Evolutionary conservation across 1,140 invertebrate species (phyloP).

Genomic region (Diuraphis noxia): DNA sequence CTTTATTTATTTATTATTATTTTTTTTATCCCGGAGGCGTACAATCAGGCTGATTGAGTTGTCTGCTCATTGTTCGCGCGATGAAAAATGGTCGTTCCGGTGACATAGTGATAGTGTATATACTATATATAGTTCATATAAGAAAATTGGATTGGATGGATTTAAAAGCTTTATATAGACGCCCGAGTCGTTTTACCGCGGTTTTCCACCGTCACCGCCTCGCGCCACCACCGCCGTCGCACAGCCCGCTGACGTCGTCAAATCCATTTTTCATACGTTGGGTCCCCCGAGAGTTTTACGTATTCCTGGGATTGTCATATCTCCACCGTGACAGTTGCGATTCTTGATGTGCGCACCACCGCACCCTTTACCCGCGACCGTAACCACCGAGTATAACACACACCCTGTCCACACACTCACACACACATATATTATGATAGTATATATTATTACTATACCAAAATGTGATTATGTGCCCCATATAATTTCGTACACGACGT

Average conservation of each 20-base stretch:
- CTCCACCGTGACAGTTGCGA: constrained; percentile 49
- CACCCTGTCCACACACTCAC: neutral
- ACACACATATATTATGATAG: neutral
- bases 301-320: constrained; percentile 51
- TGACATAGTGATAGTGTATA: constrained; percentile 51
- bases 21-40: constrained; percentile 34
- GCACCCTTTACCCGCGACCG: neutral
- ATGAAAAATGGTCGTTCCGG: constrained; percentile 53
- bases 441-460: neutral
- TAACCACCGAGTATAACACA: neutral
- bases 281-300: constrained; percentile 49
- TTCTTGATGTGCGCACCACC: constrained; percentile 16
- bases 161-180: constrained; percentile 54
- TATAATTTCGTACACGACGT: neutral
- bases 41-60: constrained; percentile 54
- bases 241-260: constrained; percentile 37
- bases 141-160: constrained; percentile 54
- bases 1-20: constrained; percentile 36
- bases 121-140: constrained; percentile 44
- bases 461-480: neutral
- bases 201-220: neutral
- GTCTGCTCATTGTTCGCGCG: constrained; percentile 53
- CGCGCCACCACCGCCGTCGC: neutral
- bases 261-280: constrained; percentile 48
- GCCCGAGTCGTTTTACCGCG: constrained; percentile 52